Evolutionary conservation across 2,797 vertebrate species (phyloP).

Genomic region (Carcharodon carcharias): DNA sequence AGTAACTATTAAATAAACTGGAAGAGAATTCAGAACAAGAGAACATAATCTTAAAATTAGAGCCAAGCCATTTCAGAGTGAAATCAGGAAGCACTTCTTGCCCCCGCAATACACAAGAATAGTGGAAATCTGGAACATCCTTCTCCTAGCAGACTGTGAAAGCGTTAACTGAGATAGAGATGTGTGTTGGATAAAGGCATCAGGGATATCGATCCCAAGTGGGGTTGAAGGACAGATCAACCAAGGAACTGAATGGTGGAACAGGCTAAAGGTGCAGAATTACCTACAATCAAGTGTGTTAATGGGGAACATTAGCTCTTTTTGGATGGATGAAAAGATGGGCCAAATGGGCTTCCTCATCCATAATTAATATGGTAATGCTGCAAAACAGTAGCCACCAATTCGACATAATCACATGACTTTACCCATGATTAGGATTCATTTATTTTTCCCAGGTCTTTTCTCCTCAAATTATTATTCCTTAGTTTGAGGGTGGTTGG

Average conservation of each 20-base stretch:
- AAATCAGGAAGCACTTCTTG: background rate
- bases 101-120: background rate
- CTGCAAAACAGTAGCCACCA: background rate
- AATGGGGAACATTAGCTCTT: background rate
- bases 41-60: background rate
- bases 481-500: background rate
- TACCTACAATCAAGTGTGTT: background rate
- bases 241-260: background rate
- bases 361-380: background rate
- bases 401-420: background rate
- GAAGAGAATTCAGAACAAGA: background rate
- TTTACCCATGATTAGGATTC: background rate
- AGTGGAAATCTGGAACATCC: background rate
- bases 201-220: background rate
- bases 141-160: background rate
- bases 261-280: background rate
- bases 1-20: background rate
- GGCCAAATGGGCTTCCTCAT: background rate
- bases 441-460: background rate
- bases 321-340: too few relatives aligned
- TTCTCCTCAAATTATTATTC: background rate
- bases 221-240: background rate
- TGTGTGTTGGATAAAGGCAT: background rate
- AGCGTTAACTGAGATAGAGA: background rate
- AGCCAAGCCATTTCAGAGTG: background rate